Base-by-base conservation (phyloP, 2,888 invertebrate genomes). In the Aspidapion aeneum region DNA sequence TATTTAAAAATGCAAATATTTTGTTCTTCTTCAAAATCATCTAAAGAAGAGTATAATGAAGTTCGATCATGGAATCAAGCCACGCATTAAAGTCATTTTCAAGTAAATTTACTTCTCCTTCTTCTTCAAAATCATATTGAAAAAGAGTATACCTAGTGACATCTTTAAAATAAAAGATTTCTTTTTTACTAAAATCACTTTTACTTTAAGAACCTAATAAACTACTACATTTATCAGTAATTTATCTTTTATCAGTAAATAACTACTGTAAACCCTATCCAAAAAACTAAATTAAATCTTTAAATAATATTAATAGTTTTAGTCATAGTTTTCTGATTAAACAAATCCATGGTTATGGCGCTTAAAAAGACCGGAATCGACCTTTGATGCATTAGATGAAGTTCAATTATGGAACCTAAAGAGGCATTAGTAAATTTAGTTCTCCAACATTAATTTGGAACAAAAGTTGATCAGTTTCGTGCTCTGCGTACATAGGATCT, bases 361-460 rank as follows among this genome's bases (percentile, higher is more conserved):
- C 92, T 90, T 1, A 96, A 84, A 80, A 96, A 96, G 73, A 92
- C 87, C 0, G 96, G 96, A 65, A 95, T 90, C 55, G 94, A 95
- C 72, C 90, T 87, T 71, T 93, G 91, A 21, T 87, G 87, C 61
- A 87, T 86, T 20, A 96, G 81, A 76, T 95, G 91, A 35, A 88
- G 79, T 67, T 92, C 90, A 55, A 96, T 90, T 69, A 93, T 80
- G 9, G 89, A 87, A 9, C 84, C 85, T 0, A 96, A 78, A 0
- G 88, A 87, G 1, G 85, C 81, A 0, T 94, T 93, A 96, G 82
- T 81, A 96, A 86, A 77, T 94, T 90, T 67, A 95, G 84, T 22
- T 88, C 88, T 16, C 93, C 93, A 1, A 88, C 87, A n/a, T 60
- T 60, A 0, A 67, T 60, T 56, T 71, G 88, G 76, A 96, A 96